A percentile compares a stretch with the other conserved stretches of the same genome.
Evolutionary conservation across 2,888 invertebrate genomes (phyloP).

Genomic region (Platycnemis pennipes): DNA sequence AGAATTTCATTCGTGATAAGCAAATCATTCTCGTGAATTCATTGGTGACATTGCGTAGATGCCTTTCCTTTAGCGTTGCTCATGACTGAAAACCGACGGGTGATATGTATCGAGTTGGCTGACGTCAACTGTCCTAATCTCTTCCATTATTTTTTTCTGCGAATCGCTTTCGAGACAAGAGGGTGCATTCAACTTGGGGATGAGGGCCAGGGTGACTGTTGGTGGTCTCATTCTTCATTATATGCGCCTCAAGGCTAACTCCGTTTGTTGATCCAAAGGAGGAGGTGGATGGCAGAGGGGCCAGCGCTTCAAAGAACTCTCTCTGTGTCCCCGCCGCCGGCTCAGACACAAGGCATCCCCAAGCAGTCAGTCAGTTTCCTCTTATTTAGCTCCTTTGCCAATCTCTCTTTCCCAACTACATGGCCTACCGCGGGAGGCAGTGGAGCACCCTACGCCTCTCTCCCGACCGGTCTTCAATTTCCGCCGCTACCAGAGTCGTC

Average conservation of each 20-base stretch:
- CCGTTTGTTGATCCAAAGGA: background rate
- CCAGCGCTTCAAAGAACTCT: background rate
- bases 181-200: background rate
- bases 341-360: background rate
- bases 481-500: background rate
- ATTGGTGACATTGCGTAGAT: too few species aligned
- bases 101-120: background rate
- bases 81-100: too few species aligned
- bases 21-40: too few species aligned
- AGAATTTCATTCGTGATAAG: too few species aligned
- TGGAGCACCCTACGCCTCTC: background rate
- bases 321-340: background rate
- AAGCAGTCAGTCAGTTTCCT: background rate
- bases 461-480: background rate
- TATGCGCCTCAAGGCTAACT: background rate
- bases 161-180: background rate
- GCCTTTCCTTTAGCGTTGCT: too few species aligned
- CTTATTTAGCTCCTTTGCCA: background rate
- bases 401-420: background rate
- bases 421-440: background rate
- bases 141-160: background rate
- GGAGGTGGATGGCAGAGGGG: background rate
- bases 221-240: background rate
- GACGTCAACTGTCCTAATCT: background rate
- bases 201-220: background rate